Evolutionary conservation across 1,140 invertebrate species (phyloP).

Genomic region (Drosophila ambigua): DNA sequence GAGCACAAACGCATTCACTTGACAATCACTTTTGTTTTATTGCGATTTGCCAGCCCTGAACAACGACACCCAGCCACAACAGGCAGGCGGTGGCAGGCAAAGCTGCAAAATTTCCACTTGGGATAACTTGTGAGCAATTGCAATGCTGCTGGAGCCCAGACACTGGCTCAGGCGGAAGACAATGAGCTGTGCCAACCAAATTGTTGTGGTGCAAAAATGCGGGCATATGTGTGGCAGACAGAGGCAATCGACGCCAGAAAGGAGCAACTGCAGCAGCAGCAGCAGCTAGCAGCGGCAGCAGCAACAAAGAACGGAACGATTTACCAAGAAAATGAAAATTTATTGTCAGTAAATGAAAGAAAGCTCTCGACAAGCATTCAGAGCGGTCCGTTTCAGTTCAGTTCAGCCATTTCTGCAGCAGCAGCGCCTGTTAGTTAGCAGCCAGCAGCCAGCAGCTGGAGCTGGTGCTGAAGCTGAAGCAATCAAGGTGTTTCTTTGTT

Average conservation of each 20-base stretch:
- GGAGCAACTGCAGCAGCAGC: constrained; percentile 44
- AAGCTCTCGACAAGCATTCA: constrained; percentile 47
- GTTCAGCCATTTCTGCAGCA: not conserved
- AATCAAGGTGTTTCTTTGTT: constrained; percentile 57
- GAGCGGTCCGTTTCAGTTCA: constrained; percentile 15
- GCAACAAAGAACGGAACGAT: constrained; percentile 53
- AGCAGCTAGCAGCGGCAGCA: constrained; percentile 6
- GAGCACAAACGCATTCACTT: constrained; percentile 76
- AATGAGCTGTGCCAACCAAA: constrained; percentile 79
- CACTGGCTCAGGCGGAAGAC: constrained; percentile 49
- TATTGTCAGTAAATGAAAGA: constrained; percentile 83
- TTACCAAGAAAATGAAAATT: constrained; percentile 83
- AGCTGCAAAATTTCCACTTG: constrained; percentile 78
- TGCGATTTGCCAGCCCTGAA: constrained; percentile 62
- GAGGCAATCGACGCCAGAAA: constrained; percentile 69
- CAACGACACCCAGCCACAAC: constrained; percentile 27
- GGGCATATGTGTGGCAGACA: constrained; percentile 72
- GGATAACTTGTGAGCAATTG: constrained; percentile 82
- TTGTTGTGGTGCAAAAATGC: constrained; percentile 82
- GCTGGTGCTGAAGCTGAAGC: constrained; percentile 1
- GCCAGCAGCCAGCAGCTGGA: not conserved
- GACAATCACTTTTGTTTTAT: constrained; percentile 83
- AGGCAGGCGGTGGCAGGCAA: constrained; percentile 18
- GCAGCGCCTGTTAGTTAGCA: constrained; percentile 3
- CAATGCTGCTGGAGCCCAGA: constrained; percentile 54